Percentiles rank a stretch among this genome's conserved stretches.
phyloP scores from a whole-genome alignment of 2,113 vertebrate genomes.

The Chelonoidis abingdonii region DNA sequence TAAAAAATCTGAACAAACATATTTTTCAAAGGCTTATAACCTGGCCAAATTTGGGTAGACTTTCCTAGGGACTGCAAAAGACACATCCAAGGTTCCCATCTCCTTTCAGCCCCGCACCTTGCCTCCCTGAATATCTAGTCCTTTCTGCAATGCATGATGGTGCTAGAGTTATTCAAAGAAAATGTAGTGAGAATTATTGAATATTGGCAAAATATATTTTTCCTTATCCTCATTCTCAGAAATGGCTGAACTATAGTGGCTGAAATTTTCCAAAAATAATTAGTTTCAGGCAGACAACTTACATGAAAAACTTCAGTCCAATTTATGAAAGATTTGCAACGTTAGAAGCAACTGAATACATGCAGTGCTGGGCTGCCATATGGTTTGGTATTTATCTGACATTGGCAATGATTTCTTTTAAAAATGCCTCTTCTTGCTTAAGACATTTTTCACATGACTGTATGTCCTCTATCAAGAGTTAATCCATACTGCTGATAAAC shows the following conservation, averaged over 20 bases:
- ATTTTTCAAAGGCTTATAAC: neutral
- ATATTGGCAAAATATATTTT: no score
- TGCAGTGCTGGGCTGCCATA: neutral
- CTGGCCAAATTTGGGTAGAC: neutral
- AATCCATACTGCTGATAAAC: conserved; percentile 17
- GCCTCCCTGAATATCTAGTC: neutral
- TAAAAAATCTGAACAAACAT: neutral
- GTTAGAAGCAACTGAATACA: neutral
- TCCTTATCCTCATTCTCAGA: neutral
- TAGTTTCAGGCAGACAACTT: neutral
- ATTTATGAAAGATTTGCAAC: neutral
- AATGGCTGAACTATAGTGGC: accelerated
- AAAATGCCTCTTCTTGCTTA: neutral
- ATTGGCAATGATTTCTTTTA: neutral
- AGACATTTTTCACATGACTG: neutral
- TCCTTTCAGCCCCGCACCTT: neutral
- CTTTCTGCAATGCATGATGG: neutral
- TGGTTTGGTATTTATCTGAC: neutral
- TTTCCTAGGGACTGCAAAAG: no score
- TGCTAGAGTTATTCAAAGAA: neutral
- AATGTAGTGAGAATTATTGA: neutral
- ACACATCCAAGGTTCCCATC: neutral
- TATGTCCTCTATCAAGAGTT: conserved; percentile 12
- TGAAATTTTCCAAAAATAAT: neutral
- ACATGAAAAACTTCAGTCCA: neutral